Percentiles rank a stretch among this genome's conserved stretches.
These are phyloP conservation scores for Malurus splendens DNA, from an alignment of 2,797 vertebrate species.

Conservation along the genomic window DNA sequence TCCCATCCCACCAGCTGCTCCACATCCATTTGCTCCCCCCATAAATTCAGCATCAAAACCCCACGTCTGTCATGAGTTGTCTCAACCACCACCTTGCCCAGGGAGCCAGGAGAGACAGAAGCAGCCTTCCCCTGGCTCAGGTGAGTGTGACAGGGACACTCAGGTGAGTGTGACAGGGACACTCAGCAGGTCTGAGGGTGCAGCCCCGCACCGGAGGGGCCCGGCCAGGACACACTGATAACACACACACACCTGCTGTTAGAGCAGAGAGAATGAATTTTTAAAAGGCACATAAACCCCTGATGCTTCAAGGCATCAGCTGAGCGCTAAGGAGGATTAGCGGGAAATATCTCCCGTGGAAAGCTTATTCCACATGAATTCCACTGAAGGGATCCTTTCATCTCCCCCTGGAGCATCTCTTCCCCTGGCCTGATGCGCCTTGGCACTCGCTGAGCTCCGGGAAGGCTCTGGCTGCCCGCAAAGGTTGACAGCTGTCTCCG, in stretches of 20 bases:
- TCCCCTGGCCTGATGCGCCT: slow-evolving; percentile 46
- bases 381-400: slow-evolving; percentile 59
- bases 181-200: rapidly evolving
- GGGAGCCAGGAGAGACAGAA: background rate
- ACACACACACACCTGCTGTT: background rate
- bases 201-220: background rate
- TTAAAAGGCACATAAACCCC: slow-evolving; percentile 47
- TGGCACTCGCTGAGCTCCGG: slow-evolving; percentile 45
- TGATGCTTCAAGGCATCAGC: slow-evolving; percentile 48
- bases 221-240: background rate
- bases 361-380: slow-evolving; percentile 64
- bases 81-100: background rate
- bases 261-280: slow-evolving; percentile 21
- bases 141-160: background rate
- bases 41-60: rapidly evolving
- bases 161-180: background rate
- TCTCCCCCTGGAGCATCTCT: slow-evolving; percentile 48
- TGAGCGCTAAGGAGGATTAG: slow-evolving; percentile 55
- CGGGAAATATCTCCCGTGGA: slow-evolving; percentile 52
- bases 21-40: background rate
- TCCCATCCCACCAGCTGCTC: background rate
- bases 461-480: background rate
- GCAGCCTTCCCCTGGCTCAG: background rate
- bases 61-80: rapidly evolving
- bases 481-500: slow-evolving; percentile 31